These are phyloP conservation scores for Chaetogeoica ovagalla DNA, from an alignment of 2,888 invertebrate genomes.

Conservation along the genomic window DNA sequence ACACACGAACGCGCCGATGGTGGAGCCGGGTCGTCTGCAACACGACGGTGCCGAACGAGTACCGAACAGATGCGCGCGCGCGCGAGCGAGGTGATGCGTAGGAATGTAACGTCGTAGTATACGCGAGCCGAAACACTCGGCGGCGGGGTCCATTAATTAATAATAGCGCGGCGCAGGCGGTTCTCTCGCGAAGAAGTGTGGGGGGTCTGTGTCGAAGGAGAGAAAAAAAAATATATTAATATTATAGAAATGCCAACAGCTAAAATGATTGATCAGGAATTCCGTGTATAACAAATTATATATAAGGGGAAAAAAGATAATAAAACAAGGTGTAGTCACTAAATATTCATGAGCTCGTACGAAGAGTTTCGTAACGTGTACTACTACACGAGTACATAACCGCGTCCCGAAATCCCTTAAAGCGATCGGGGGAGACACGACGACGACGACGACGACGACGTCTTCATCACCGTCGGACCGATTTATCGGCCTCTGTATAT, in stretches of 20 bases:
- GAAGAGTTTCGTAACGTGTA: not conserved
- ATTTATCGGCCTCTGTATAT: conserved; percentile 32
- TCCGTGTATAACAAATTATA: conserved; percentile 1
- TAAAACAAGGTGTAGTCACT: conserved; percentile 49
- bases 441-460: conserved; percentile 15
- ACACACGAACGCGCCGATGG: not conserved
- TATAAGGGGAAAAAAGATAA: not conserved
- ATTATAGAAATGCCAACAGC: conserved; percentile 49
- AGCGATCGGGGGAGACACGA: conserved; percentile 28
- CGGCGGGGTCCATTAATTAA: conserved; percentile 50
- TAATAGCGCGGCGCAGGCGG: conserved; percentile 42
- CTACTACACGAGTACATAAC: no score
- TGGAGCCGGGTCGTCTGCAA: conserved; percentile 39
- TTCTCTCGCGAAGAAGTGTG: conserved; percentile 28
- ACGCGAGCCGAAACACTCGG: conserved; percentile 26
- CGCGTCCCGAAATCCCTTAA: conserved; percentile 38
- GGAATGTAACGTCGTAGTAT: conserved; percentile 33
- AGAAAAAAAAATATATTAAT: conserved; percentile 7
- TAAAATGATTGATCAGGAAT: conserved; percentile 53
- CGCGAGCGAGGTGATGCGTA: not conserved
- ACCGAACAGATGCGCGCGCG: conserved; percentile 22
- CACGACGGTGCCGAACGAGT: conserved; percentile 26
- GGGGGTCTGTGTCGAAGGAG: conserved; percentile 26
- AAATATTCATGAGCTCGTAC: conserved; percentile 48
- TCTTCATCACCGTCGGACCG: conserved; percentile 34